Base-by-base conservation (phyloP, 23 tunicate species). In the Pegea sp. region DNA sequence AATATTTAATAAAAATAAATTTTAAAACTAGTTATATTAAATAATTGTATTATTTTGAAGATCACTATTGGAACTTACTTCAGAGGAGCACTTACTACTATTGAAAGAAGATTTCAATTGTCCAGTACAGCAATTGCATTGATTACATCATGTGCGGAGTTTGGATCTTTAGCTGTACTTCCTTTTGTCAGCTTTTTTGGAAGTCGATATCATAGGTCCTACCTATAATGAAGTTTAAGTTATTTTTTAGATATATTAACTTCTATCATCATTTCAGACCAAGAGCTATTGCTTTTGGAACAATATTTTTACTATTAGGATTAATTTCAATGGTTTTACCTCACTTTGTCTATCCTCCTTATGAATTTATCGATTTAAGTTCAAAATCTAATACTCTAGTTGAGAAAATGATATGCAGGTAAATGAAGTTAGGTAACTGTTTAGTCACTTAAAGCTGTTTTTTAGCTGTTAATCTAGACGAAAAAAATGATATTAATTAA, bases 151-250 rank as follows among this genome's bases (percentile, higher is more conserved):
- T 30, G 77, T 20, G 61, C 26, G 23, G 81, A 81, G 42, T 56
- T 81, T 28, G 93, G 93, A 29, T 72, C 64, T 38, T 28, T 72
- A 42, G 44, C 65, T 8, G 65, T 81, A 1, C 27, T 72, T 59
- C 22, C 58, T 13, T 56, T 81, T 22, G 81, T 81, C 43, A 72
- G 81, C 57, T 81, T 68, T 42, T 66, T 61, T 29, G 93, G 93
- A 31, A 74, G 69, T 52, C 66, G 70, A 7, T 66, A 57, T 26
- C 62, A 81, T 69, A 81, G 93, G 93, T 81, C n/a, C 2, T 11
- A 8, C 11, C 46, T 38, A 38, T 8, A 38, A 38, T 8, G 46
- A 38, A 38, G 16, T 11, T 16, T 38, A 16, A 38, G 16, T 16
- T 38, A 8, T 11, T 8, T 38, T 38, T 38, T 8, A 38, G 16